phyloP scores from a whole-genome alignment of 2,797 vertebrate species.

The Myripristis murdjan region DNA sequence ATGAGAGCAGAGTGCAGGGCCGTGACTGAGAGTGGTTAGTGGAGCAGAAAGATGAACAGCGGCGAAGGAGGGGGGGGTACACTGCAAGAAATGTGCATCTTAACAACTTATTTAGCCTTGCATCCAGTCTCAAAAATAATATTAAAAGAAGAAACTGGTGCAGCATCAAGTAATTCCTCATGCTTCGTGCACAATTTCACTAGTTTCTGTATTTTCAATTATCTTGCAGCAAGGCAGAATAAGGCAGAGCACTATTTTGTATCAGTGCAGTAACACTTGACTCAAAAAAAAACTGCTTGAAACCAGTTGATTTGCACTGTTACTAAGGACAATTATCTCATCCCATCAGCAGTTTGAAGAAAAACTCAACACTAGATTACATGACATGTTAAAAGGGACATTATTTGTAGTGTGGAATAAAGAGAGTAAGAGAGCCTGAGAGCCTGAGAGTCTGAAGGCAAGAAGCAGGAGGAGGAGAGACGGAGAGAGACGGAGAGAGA shows the following conservation, averaged over 20 bases:
- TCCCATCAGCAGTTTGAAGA: neutral
- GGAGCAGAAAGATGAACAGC: conserved; percentile 61
- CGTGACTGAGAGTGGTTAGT: conserved; percentile 48
- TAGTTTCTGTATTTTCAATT: too few species aligned
- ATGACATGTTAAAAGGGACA: neutral
- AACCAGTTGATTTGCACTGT: neutral
- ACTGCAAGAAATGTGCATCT: conserved; percentile 43
- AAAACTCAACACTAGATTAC: neutral
- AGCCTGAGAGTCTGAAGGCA: conserved; percentile 14
- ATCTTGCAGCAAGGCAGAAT: too few species aligned
- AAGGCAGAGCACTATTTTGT: too few species aligned
- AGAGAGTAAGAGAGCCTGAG: neutral
- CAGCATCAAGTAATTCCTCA: too few species aligned
- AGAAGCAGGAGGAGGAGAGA: conserved; percentile 12
- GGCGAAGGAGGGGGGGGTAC: conserved; percentile 3
- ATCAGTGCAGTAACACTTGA: too few species aligned
- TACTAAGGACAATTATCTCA: neutral
- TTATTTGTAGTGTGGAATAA: conserved; percentile 9
- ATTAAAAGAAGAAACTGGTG: too few species aligned
- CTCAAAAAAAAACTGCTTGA: too few species aligned
- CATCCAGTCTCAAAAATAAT: conserved; percentile 41
- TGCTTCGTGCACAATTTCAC: too few species aligned
- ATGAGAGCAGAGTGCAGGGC: conserved; percentile 37
- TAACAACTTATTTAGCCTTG: conserved; percentile 49
- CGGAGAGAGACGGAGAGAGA: too few species aligned